Evolutionary conservation across 1,140 invertebrate species (phyloP).

Genomic region (Zaprionus inermis): DNA sequence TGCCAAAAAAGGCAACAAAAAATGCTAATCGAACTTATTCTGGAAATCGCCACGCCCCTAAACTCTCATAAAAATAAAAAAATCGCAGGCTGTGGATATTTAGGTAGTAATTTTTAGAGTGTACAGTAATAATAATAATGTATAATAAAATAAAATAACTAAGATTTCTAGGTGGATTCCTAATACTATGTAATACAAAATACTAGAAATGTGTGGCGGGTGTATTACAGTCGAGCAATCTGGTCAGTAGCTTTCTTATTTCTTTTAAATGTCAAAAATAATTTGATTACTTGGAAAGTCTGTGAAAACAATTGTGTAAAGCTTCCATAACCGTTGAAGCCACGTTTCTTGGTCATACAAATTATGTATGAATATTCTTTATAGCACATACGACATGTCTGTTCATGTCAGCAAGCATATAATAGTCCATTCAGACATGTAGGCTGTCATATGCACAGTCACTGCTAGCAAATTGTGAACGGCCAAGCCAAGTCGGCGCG

Average conservation of each 20-base stretch:
- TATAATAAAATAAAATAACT: too few relatives aligned
- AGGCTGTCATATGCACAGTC: conserved; percentile 28
- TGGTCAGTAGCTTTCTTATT: too few relatives aligned
- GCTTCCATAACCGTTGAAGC: neutral
- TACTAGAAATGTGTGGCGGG: too few relatives aligned
- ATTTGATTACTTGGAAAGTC: too few relatives aligned
- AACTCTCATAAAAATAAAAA: too few relatives aligned
- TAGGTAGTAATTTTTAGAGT: too few relatives aligned
- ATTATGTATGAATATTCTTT: neutral
- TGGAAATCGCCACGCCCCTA: too few relatives aligned
- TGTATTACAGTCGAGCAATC: neutral
- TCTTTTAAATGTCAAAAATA: neutral
- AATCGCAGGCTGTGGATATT: too few relatives aligned
- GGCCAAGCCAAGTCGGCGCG: neutral
- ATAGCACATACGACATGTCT: conserved; percentile 1
- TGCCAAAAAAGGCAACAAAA: neutral
- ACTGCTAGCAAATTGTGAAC: conserved; percentile 16
- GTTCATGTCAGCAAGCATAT: conserved; percentile 34
- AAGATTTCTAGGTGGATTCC: too few relatives aligned
- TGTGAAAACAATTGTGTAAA: neutral
- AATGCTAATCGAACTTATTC: too few relatives aligned
- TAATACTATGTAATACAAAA: too few relatives aligned
- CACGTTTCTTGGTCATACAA: neutral
- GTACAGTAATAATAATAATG: too few relatives aligned
- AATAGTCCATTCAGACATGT: conserved; percentile 60